Percentiles rank a stretch among this genome's conserved stretches.
phyloP scores from a whole-genome alignment of 2,113 vertebrate species.

The Plectropomus leopardus region DNA sequence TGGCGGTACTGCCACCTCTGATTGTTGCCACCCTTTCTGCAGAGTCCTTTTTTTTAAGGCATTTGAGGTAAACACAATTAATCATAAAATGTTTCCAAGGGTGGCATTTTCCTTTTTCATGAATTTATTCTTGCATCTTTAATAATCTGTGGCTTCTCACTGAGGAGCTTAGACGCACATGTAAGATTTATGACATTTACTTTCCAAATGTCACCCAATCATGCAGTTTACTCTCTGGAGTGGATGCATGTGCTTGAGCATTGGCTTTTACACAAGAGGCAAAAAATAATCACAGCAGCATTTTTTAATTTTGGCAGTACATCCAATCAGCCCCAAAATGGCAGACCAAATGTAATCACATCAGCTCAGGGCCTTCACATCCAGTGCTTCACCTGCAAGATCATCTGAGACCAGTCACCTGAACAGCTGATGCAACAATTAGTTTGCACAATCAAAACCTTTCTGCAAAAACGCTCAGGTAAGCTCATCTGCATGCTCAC shows the following conservation, averaged over 20 bases:
- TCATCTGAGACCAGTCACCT: too few species aligned
- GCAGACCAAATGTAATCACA: too few species aligned
- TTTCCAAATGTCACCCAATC: constrained; percentile 43
- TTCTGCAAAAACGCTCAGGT: too few species aligned
- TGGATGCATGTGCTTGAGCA: not conserved
- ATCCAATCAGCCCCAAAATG: too few species aligned
- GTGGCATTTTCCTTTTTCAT: not conserved
- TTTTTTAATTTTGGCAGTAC: not conserved
- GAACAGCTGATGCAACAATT: too few species aligned
- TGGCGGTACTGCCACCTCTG: not conserved
- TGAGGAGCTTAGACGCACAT: constrained; percentile 13
- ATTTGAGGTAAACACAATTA: constrained; percentile 14
- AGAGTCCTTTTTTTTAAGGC: not conserved
- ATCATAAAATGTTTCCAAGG: not conserved
- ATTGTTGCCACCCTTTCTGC: not conserved
- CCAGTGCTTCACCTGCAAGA: too few species aligned
- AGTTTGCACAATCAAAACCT: too few species aligned
- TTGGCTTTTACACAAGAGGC: not conserved
- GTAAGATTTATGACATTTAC: constrained; percentile 38
- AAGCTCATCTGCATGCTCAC: too few species aligned
- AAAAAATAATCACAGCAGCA: not conserved
- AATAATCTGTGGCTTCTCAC: constrained; percentile 25
- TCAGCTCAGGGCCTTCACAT: too few species aligned
- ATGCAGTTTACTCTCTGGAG: not conserved
- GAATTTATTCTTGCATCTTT: constrained; percentile 22